Percentiles rank a stretch among this genome's conserved stretches.
Evolutionary conservation across 2,113 vertebrate species (phyloP).

Genomic region (Centropristis striata): DNA sequence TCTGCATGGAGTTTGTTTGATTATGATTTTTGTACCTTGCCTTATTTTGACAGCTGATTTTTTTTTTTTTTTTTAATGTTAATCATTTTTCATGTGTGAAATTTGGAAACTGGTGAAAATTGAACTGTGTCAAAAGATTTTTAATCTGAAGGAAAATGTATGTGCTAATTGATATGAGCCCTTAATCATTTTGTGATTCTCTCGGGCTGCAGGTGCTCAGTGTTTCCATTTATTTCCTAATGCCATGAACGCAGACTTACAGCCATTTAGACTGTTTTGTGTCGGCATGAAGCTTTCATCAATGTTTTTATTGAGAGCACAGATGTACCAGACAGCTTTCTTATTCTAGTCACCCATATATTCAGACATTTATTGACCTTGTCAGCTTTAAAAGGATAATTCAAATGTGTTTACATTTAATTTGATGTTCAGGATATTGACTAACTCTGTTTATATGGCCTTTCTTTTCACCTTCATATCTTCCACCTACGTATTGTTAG

Average conservation of each 20-base stretch:
- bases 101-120: constrained; percentile 57
- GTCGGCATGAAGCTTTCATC: not conserved
- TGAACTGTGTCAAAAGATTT: constrained; percentile 44
- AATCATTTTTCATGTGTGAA: constrained; percentile 44
- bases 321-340: constrained; percentile 6
- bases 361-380: not conserved
- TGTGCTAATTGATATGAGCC: constrained; percentile 24
- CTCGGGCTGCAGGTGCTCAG: constrained; percentile 49
- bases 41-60: constrained; percentile 72
- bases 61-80: constrained; percentile 13
- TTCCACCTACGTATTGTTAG: constrained; percentile 6
- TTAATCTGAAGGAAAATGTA: constrained; percentile 53
- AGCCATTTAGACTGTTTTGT: not conserved
- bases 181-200: constrained; percentile 36
- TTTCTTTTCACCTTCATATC: not conserved
- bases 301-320: constrained; percentile 2
- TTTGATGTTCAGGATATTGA: not conserved
- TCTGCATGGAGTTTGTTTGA: constrained; percentile 65
- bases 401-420: not conserved
- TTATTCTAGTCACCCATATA: not conserved
- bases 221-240: constrained; percentile 58
- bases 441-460: not conserved
- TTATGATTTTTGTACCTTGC: constrained; percentile 63
- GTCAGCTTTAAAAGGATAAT: not conserved
- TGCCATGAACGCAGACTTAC: constrained; percentile 12